Evolutionary conservation across 2,797 vertebrate genomes (phyloP).

Genomic region (Simalia tracyae): DNA sequence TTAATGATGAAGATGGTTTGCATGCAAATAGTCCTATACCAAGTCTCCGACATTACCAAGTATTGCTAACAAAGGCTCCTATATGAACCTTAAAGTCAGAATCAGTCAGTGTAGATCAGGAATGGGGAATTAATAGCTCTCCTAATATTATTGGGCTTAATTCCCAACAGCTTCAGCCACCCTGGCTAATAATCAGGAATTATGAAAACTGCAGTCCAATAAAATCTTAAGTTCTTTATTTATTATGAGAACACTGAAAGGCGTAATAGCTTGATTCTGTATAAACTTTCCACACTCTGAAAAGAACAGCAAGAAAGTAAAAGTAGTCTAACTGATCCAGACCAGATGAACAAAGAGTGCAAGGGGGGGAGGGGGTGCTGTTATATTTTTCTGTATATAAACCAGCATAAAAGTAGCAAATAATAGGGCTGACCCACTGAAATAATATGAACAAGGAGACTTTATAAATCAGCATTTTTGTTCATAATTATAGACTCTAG

Average conservation of each 20-base stretch:
- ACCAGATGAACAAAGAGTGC: background rate
- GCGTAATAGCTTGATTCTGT: no score
- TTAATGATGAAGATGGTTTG: background rate
- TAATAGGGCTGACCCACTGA: background rate
- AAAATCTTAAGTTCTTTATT: background rate
- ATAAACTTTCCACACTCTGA: background rate
- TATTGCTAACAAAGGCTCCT: background rate
- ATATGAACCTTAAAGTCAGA: background rate
- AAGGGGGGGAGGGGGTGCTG: background rate
- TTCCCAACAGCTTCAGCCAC: background rate
- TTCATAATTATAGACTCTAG: background rate
- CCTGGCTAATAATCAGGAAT: background rate
- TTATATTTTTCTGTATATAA: background rate
- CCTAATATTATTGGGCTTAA: background rate
- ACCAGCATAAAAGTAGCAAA: background rate
- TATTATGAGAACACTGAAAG: no score
- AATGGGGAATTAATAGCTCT: background rate
- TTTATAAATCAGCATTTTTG: background rate
- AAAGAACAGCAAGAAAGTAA: background rate
- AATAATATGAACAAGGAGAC: background rate
- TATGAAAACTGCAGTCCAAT: background rate
- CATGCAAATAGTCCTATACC: background rate
- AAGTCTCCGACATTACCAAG: background rate
- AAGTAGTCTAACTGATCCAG: background rate
- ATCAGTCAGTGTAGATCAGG: background rate